Evolutionary conservation across 2,797 vertebrate species (phyloP).

Genomic region (Sardinella longiceps): DNA sequence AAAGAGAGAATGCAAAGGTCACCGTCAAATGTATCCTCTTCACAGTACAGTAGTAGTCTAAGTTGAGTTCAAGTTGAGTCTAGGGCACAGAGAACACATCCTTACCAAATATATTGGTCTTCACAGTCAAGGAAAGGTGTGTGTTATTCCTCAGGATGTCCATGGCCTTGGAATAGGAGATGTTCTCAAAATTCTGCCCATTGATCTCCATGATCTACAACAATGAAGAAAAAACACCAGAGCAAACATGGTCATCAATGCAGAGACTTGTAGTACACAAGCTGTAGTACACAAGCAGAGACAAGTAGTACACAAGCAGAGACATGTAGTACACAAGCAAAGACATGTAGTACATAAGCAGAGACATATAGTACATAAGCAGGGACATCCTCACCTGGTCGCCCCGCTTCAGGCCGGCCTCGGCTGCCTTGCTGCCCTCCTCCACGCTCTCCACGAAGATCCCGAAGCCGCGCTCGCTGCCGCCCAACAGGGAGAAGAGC

Average conservation of each 20-base stretch:
- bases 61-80: neutral
- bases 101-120: conserved; percentile 98
- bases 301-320: too few relatives aligned
- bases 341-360: too few relatives aligned
- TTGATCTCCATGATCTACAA: conserved; percentile 96
- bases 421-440: conserved; percentile 84
- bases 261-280: too few relatives aligned
- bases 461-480: conserved; percentile 91
- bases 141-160: conserved; percentile 95
- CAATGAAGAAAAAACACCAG: conserved; percentile 38
- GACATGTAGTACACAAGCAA: too few relatives aligned
- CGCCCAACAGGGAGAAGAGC: conserved; percentile 87
- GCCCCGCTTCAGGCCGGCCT: conserved; percentile 91
- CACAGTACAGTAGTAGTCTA: too few relatives aligned
- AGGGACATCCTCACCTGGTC: conserved; percentile 89
- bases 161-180: conserved; percentile 88
- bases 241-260: neutral
- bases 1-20: neutral
- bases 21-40: neutral
- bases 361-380: too few relatives aligned
- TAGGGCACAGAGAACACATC: conserved; percentile 31
- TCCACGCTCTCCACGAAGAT: conserved; percentile 93
- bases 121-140: conserved; percentile 92
- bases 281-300: too few relatives aligned
- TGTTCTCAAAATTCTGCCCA: conserved; percentile 98